Evolutionary conservation across 2,797 vertebrate genomes (phyloP).

Genomic region (Tokudaia muenninki): DNA sequence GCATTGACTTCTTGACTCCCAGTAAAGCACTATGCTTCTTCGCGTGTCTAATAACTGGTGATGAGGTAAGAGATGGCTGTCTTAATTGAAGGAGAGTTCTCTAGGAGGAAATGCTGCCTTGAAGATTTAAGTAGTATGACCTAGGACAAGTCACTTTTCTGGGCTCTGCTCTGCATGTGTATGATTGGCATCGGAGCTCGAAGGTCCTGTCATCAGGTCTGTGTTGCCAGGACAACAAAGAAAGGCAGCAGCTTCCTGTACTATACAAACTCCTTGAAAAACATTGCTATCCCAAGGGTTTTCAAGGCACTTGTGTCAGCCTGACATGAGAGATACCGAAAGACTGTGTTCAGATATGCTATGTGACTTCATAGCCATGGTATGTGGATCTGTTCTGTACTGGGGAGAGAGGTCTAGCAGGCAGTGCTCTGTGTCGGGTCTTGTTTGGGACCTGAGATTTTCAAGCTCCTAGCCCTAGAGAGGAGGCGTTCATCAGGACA

Average conservation of each 20-base stretch:
- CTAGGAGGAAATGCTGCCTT: neutral
- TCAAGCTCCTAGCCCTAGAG: neutral
- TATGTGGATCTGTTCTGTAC: neutral
- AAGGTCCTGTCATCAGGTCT: neutral
- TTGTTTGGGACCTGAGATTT: neutral
- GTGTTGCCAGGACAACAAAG: neutral
- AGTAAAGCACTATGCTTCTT: neutral
- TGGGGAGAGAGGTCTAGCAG: neutral
- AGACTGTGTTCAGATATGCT: neutral
- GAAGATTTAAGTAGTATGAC: neutral
- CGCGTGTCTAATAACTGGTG: neutral
- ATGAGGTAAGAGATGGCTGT: neutral
- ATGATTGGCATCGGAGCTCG: neutral
- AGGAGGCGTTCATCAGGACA: neutral
- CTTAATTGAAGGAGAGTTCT: neutral
- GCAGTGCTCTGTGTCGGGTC: neutral
- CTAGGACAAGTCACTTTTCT: slow-evolving; percentile 12
- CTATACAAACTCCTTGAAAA: slow-evolving; percentile 7
- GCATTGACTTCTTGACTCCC: neutral
- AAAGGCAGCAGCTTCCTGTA: neutral
- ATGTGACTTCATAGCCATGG: neutral
- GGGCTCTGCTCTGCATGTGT: neutral
- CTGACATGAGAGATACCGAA: neutral
- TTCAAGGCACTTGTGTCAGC: slow-evolving; percentile 10
- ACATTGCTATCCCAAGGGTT: neutral